Evolutionary conservation across 2,113 vertebrate genomes (phyloP).

Genomic region (Girardinichthys multiradiatus): DNA sequence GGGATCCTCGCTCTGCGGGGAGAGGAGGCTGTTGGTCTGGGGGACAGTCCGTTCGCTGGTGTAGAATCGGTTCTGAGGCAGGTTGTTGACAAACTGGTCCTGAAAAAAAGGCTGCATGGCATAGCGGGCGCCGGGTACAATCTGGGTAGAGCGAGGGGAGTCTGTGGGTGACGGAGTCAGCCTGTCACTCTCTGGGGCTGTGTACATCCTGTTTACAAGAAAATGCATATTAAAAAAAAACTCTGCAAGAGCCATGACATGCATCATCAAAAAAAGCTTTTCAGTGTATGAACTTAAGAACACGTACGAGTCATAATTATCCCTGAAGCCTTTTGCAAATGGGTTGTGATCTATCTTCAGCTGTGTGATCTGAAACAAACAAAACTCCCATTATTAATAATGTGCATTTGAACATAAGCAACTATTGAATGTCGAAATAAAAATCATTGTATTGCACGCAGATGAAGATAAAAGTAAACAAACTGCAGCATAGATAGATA

Average conservation of each 20-base stretch:
- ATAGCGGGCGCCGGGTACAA: constrained; percentile 95
- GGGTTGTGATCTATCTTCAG: constrained; percentile 99
- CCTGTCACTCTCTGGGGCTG: constrained; percentile 96
- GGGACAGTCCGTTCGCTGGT: constrained; percentile 93
- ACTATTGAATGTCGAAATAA: background rate
- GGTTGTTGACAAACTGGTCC: constrained; percentile 98
- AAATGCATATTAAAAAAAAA: background rate
- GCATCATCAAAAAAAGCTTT: background rate
- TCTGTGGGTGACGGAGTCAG: constrained; percentile 98
- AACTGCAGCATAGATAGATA: too few species aligned
- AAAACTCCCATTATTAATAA: background rate
- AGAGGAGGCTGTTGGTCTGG: constrained; percentile 94
- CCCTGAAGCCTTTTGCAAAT: constrained; percentile 98
- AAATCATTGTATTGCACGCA: background rate
- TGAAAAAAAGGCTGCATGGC: constrained; percentile 98
- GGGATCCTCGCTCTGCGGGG: constrained; percentile 90
- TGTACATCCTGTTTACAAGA: constrained; percentile 92
- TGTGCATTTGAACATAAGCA: background rate
- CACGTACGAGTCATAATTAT: constrained; percentile 99
- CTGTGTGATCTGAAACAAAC: constrained; percentile 90
- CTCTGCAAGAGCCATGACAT: background rate
- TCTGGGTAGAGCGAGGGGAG: constrained; percentile 98
- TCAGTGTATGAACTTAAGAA: background rate
- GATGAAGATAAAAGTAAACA: background rate
- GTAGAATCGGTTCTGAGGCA: constrained; percentile 95